Evolutionary conservation across 2,113 vertebrate species (phyloP).

Genomic region (Rhombomys opimus): DNA sequence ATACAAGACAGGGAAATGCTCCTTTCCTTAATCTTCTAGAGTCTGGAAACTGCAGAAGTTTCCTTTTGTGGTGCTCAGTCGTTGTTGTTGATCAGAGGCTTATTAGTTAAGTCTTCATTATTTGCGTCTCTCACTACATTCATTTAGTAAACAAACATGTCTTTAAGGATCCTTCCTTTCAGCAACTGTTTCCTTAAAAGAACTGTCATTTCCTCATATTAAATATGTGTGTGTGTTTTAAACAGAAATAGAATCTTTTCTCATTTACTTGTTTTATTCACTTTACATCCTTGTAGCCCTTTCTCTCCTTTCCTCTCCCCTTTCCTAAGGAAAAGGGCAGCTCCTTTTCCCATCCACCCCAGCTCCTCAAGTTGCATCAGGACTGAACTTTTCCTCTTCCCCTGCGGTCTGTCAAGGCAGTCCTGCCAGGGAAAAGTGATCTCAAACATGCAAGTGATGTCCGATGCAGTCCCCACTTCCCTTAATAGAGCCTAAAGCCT

Average conservation of each 20-base stretch:
- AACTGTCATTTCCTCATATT: neutral
- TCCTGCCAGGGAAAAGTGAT: too few species aligned
- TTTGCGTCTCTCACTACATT: neutral
- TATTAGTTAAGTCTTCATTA: conserved; percentile 21
- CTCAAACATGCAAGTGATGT: too few species aligned
- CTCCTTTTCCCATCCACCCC: too few species aligned
- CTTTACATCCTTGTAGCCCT: too few species aligned
- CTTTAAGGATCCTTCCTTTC: neutral
- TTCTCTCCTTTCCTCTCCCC: too few species aligned
- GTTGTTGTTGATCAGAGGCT: neutral
- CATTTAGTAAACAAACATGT: conserved; percentile 36
- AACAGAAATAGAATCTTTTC: neutral
- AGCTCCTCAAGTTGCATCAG: too few species aligned
- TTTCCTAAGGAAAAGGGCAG: too few species aligned
- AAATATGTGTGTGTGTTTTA: neutral
- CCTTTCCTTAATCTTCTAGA: neutral
- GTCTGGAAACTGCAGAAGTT: neutral
- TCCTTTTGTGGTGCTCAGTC: neutral
- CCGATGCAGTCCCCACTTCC: too few species aligned
- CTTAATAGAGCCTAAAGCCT: too few species aligned
- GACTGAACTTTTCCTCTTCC: too few species aligned
- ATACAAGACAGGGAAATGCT: neutral
- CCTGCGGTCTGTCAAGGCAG: too few species aligned
- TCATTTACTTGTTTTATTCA: too few species aligned
- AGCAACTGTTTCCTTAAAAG: neutral